Evolutionary conservation across 2,797 vertebrate genomes (phyloP).

Genomic region (Craterocephalus amniculus): DNA sequence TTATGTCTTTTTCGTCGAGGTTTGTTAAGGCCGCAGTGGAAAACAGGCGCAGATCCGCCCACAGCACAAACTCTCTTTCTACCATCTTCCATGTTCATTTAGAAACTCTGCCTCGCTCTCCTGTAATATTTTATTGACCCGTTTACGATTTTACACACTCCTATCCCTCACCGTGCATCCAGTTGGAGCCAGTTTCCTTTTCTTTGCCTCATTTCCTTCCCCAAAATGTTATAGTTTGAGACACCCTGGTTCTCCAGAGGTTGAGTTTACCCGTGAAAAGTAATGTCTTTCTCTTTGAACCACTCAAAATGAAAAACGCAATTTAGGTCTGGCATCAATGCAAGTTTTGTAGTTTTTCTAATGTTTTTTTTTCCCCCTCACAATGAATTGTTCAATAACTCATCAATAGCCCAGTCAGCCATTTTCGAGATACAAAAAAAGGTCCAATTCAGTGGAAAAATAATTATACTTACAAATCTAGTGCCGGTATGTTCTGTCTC

Average conservation of each 20-base stretch:
- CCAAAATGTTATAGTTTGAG: neutral
- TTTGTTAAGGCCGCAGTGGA: conserved; percentile 39
- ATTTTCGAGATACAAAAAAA: conserved; percentile 41
- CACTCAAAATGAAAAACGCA: conserved; percentile 34
- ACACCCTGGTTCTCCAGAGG: conserved; percentile 31
- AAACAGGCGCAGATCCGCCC: conserved; percentile 42
- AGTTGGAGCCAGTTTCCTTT: conserved; percentile 31
- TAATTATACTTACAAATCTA: conserved; percentile 53
- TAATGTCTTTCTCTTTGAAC: conserved; percentile 42
- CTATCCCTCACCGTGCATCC: neutral
- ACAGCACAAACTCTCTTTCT: conserved; percentile 8
- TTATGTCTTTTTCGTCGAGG: conserved; percentile 54
- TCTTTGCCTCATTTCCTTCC: conserved; percentile 28
- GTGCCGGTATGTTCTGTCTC: conserved; percentile 30
- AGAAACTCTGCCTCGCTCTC: conserved; percentile 26
- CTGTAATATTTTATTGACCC: conserved; percentile 30
- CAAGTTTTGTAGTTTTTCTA: conserved; percentile 44
- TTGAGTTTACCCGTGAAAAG: conserved; percentile 38
- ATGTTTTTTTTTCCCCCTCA: conserved; percentile 26
- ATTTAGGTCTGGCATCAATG: conserved; percentile 37
- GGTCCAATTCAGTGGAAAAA: conserved; percentile 42
- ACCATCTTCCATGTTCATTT: conserved; percentile 16
- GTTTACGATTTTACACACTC: conserved; percentile 31
- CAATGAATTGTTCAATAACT: conserved; percentile 33
- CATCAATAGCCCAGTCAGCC: conserved; percentile 30